Percentiles rank a stretch among this genome's conserved stretches.
These are phyloP conservation scores for Oxystoma pomonae DNA, from an alignment of 2,888 invertebrate species.

Conservation along the genomic window DNA sequence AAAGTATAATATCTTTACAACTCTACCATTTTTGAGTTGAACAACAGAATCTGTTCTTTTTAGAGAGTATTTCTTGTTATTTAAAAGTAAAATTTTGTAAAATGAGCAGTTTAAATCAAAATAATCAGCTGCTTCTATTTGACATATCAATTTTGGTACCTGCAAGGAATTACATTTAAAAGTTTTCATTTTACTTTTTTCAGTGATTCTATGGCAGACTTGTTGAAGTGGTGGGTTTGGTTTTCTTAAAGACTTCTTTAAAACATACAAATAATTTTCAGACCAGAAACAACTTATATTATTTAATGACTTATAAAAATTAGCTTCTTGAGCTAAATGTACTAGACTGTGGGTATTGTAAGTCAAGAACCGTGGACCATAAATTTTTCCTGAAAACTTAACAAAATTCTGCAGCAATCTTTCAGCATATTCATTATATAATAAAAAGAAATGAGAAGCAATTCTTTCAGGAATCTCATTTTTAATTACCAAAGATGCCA, in stretches of 20 bases:
- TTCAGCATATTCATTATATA: neutral
- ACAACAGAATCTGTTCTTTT: neutral
- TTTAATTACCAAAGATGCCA: neutral
- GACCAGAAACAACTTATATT: slow-evolving; percentile 15
- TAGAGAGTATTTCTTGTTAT: no score
- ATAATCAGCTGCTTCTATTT: no score
- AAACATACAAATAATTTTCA: slow-evolving; percentile 14
- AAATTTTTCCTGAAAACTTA: slow-evolving; percentile 2
- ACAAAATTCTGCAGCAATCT: neutral
- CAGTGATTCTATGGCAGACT: slow-evolving; percentile 1
- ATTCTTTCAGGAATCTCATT: neutral
- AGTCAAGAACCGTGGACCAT: slow-evolving; percentile 15
- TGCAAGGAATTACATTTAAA: no score
- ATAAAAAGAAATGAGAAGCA: neutral
- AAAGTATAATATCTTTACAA: neutral
- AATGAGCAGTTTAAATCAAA: neutral
- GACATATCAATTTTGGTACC: no score
- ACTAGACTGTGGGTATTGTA: slow-evolving; percentile 17
- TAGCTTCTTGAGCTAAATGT: slow-evolving; percentile 16
- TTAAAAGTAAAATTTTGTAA: no score
- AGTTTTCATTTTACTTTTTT: neutral
- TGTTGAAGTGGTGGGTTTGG: slow-evolving; percentile 8
- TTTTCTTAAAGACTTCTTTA: slow-evolving; percentile 10
- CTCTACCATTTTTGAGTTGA: neutral
- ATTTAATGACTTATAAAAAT: slow-evolving; percentile 13